These are phyloP conservation scores for Drosophila insularis DNA, from an alignment of 1,140 invertebrate genomes.

Conservation along the genomic window DNA sequence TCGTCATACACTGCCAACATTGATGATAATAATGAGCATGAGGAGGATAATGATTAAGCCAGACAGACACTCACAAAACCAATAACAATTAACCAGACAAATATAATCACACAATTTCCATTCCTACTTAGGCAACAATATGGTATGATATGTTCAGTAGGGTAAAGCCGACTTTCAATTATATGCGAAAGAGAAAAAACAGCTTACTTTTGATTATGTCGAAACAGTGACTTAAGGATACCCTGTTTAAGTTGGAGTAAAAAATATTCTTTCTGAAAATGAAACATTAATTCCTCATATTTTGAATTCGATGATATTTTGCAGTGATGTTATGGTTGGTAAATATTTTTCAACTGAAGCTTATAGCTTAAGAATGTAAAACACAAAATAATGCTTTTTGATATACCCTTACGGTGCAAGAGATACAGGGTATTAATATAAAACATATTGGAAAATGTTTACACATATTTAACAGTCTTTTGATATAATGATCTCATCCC, in stretches of 20 bases:
- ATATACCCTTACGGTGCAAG: not conserved
- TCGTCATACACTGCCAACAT: not conserved
- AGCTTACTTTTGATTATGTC: not conserved
- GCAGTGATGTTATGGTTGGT: too few relatives aligned
- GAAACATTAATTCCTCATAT: too few relatives aligned
- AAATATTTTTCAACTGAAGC: too few relatives aligned
- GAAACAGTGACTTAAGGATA: not conserved
- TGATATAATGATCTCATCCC: not conserved
- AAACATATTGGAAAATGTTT: slow-evolving; percentile 1
- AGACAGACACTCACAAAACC: not conserved
- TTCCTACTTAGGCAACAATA: slow-evolving; percentile 1
- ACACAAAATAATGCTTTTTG: too few relatives aligned
- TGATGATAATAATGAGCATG: too few relatives aligned
- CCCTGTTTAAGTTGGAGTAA: not conserved
- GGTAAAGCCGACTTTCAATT: not conserved
- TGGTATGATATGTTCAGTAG: slow-evolving; percentile 3
- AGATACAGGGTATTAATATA: not conserved
- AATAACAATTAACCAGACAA: slow-evolving; percentile 10
- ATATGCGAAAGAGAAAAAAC: not conserved
- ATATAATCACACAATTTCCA: slow-evolving; percentile 10
- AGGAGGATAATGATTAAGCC: not conserved
- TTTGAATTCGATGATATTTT: too few relatives aligned
- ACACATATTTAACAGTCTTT: slow-evolving; percentile 9
- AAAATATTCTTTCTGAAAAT: too few relatives aligned
- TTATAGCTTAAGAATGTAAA: too few relatives aligned